These are phyloP conservation scores for Leptoclinus maculatus DNA, from an alignment of 2,797 vertebrate species.

Conservation along the genomic window DNA sequence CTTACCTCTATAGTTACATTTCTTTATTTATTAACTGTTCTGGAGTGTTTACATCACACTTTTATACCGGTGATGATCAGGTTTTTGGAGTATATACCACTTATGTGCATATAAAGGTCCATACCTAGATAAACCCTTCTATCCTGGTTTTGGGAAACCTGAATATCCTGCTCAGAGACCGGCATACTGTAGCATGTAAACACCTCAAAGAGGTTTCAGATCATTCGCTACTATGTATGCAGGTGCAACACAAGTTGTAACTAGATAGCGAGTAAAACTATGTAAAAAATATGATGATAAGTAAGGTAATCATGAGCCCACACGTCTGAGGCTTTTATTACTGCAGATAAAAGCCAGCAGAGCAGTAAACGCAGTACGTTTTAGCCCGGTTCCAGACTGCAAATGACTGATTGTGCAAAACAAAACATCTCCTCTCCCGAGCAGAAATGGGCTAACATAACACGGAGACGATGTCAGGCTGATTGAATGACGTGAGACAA, in stretches of 20 bases:
- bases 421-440: background rate
- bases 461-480: background rate
- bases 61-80: background rate
- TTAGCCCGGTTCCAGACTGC: background rate
- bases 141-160: background rate
- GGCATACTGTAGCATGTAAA: background rate
- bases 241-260: background rate
- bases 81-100: background rate
- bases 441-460: background rate
- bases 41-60: background rate
- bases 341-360: background rate
- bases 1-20: background rate
- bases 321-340: background rate
- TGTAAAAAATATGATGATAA: background rate
- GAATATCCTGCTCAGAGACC: background rate
- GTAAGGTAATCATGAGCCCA: background rate
- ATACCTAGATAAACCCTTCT: background rate
- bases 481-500: background rate
- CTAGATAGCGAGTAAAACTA: background rate
- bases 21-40: background rate
- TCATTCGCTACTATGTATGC: background rate
- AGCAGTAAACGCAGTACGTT: background rate
- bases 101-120: background rate
- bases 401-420: background rate
- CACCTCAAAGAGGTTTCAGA: background rate